These are phyloP conservation scores for Lasioglossum albipes DNA, from an alignment of 1,140 invertebrate genomes.

Conservation along the genomic window DNA sequence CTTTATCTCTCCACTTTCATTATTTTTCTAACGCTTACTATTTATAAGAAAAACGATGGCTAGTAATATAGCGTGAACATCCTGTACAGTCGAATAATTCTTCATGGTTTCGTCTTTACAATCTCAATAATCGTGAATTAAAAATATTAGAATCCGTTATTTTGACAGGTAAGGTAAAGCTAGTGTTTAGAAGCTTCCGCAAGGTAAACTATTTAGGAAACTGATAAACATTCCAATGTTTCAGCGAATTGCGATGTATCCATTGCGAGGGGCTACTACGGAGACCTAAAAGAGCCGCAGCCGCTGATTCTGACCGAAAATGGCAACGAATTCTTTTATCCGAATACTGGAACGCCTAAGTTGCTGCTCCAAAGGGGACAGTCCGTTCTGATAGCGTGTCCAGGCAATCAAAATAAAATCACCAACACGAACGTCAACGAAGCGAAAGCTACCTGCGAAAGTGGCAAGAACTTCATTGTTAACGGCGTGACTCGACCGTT, in stretches of 20 bases:
- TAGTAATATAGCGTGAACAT: no score
- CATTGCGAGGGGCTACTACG: slow-evolving; percentile 42
- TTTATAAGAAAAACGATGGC: no score
- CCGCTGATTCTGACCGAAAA: slow-evolving; percentile 59
- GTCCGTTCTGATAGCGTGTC: slow-evolving; percentile 63
- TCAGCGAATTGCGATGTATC: slow-evolving; percentile 53
- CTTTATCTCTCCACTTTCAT: no score
- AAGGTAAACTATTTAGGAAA: no score
- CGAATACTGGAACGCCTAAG: slow-evolving; percentile 18
- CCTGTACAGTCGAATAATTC: no score
- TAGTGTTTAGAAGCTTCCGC: no score
- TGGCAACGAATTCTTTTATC: slow-evolving; percentile 51
- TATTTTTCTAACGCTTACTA: no score
- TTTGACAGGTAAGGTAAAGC: no score
- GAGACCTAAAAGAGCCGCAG: slow-evolving; percentile 66
- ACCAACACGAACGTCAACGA: slow-evolving; percentile 3
- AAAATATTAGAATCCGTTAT: no score
- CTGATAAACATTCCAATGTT: neutral
- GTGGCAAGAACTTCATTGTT: slow-evolving; percentile 51
- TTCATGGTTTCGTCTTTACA: no score
- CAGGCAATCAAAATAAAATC: slow-evolving; percentile 62
- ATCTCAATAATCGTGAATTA: no score
- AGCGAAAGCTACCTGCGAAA: slow-evolving; percentile 48
- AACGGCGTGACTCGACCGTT: slow-evolving; percentile 40
- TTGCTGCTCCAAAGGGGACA: slow-evolving; percentile 23